Evolutionary conservation across 1,140 invertebrate species (phyloP).

Genomic region (Antheraea mylitta): DNA sequence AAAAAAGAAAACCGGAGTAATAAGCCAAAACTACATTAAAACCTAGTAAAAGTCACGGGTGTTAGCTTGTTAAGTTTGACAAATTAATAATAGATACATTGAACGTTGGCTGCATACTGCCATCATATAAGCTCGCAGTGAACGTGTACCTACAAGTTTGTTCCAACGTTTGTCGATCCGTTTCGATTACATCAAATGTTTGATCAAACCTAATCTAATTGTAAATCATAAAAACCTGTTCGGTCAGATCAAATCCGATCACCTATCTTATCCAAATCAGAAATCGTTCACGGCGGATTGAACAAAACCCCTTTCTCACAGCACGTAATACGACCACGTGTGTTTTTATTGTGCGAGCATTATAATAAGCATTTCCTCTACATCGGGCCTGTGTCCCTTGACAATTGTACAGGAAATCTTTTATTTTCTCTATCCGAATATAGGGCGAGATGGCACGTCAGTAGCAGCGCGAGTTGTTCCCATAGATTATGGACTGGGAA

Average conservation of each 20-base stretch:
- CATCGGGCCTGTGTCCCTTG: conserved; percentile 38
- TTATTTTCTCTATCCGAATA: conserved; percentile 58
- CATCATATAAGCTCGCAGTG: too few species aligned
- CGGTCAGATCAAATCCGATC: not conserved
- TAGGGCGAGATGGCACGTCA: conserved; percentile 44
- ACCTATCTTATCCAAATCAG: not conserved
- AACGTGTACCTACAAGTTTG: too few species aligned
- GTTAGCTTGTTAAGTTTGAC: too few species aligned
- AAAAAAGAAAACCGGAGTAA: too few species aligned
- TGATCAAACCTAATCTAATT: not conserved
- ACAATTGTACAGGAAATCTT: conserved; percentile 68
- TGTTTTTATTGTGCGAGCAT: conserved; percentile 42
- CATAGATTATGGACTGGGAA: not conserved
- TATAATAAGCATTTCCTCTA: conserved; percentile 54
- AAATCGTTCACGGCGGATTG: not conserved
- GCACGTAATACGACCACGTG: conserved; percentile 44
- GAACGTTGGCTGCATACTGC: too few species aligned
- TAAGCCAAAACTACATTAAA: too few species aligned
- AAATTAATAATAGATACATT: too few species aligned
- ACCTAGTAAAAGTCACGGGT: too few species aligned
- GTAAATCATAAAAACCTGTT: not conserved
- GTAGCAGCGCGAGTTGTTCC: not conserved
- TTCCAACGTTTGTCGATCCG: not conserved
- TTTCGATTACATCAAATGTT: not conserved
- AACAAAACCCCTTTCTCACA: conserved; percentile 39